A percentile compares a stretch with the other conserved stretches of the same genome.
Conservation (phyloP, 2,113 vertebrate species). For the Eubucco bourcierii region DNA sequence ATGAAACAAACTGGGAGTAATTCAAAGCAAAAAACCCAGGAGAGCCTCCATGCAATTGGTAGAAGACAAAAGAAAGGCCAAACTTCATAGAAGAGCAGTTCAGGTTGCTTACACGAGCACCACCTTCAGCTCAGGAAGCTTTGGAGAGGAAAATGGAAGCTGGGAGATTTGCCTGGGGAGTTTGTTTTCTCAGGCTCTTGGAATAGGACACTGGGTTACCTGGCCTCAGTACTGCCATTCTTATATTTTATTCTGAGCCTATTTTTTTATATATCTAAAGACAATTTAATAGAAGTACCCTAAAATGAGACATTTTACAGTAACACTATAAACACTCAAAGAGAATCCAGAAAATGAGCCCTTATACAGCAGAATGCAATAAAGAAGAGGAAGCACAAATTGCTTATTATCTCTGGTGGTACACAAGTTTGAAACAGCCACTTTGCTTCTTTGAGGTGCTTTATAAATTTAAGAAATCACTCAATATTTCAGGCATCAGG, state of each 20-base stretch:
- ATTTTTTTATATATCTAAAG: not conserved
- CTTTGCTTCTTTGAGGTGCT: not conserved
- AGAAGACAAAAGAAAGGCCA: not conserved
- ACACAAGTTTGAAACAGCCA: not conserved
- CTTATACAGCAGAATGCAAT: not conserved
- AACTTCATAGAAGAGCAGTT: not conserved
- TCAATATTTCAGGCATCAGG: constrained; percentile 8
- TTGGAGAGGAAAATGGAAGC: not conserved
- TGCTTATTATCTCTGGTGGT: not conserved
- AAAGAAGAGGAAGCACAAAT: not conserved
- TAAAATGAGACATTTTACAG: not conserved
- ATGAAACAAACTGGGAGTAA: not conserved
- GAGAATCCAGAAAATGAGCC: not conserved
- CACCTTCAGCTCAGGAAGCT: not conserved
- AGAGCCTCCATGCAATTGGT: not conserved
- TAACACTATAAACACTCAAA: not conserved
- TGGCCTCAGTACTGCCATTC: not conserved
- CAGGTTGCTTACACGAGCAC: accelerated
- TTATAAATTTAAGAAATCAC: constrained; percentile 25
- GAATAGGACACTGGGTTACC: not conserved
- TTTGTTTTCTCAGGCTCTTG: not conserved
- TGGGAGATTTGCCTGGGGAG: not conserved
- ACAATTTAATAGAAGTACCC: not conserved
- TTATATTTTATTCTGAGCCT: not conserved
- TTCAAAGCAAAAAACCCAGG: not conserved